Base-by-base conservation (phyloP, 2,888 invertebrate species). In the Agriopis aurantiaria region DNA sequence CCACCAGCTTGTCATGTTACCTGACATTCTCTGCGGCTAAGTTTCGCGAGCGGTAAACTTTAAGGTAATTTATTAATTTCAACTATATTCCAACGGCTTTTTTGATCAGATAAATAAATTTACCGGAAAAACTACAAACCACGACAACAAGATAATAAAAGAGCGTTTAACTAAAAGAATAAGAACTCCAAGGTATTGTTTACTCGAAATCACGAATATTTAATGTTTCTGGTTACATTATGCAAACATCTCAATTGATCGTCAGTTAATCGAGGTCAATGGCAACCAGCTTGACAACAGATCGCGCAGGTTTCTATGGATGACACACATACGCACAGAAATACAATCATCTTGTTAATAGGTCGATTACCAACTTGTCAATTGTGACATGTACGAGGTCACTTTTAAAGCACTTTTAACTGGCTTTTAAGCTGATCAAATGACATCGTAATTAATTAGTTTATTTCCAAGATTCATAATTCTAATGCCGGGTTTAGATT, bases 231-330 rank as follows among this genome's bases (percentile, higher is more conserved):
- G 17, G 6, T 56, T 14, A 56, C 11, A 43, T 57, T 14, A 57
- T 57, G 56, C 10, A 43, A 57, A 43, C 43, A 43, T 33, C 14
- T 43, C 56, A 9, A 65, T 55, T 45, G 56, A 56, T n/a, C 41
- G 8, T 41, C 12, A 17, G 14, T 33, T 8, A 63, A 41, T 33
- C 46, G 63, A 58, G 68, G 68, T 68, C 68, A 68, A 58, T 68
- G 68, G 53, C 68, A 63, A 68, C 63, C 9, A 9, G 11, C 41
- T 43, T 51, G 61, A 43, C 49, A 49, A 60, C 51, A 51, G 53
- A 62, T 51, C 49, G 14, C 57, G n/a, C 17, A 46, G 41, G 65
- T 46, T 52, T 60, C 55, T 57, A 62, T 40, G 10, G 41, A 41
- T 68, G 68, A 68, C 62, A 62, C 52, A 68, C 51, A 57, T 68